These are phyloP conservation scores for Lanius collurio DNA, from an alignment of 2,113 vertebrate genomes.

Conservation along the genomic window DNA sequence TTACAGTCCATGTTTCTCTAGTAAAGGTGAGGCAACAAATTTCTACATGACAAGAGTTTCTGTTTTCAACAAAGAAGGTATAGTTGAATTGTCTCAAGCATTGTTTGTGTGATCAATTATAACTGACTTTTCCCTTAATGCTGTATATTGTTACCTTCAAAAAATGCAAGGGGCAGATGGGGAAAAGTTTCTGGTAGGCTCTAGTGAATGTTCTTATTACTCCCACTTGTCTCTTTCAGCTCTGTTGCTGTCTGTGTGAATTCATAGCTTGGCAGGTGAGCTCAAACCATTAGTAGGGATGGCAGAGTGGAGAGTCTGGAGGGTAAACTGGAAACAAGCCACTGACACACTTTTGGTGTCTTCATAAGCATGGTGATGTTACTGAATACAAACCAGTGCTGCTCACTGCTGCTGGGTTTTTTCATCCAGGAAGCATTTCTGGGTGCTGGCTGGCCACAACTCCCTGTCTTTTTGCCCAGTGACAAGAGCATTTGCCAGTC, in stretches of 20 bases:
- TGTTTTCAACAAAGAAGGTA: background rate
- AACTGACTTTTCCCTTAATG: background rate
- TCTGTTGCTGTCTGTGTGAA: background rate
- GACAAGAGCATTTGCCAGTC: background rate
- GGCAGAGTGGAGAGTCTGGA: background rate
- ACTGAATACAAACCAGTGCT: background rate
- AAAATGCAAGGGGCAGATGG: background rate
- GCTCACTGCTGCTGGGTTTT: background rate
- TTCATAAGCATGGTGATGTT: background rate
- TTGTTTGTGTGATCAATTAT: background rate
- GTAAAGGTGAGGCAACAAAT: background rate
- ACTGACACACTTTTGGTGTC: rapidly evolving
- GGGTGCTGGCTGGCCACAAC: background rate
- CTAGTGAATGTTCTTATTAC: background rate
- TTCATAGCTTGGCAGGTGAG: background rate
- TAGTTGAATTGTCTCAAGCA: background rate
- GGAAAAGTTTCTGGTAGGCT: background rate
- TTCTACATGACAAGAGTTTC: background rate
- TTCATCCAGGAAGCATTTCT: background rate
- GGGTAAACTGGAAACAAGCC: background rate
- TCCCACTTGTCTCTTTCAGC: background rate
- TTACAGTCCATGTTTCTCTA: background rate
- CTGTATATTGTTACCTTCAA: background rate
- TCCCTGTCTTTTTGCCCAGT: background rate
- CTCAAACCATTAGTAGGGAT: background rate